A percentile compares a stretch with the other conserved stretches of the same genome.
Conservation (phyloP, 2,113 vertebrate species). For the Ptilonorhynchus violaceus region DNA sequence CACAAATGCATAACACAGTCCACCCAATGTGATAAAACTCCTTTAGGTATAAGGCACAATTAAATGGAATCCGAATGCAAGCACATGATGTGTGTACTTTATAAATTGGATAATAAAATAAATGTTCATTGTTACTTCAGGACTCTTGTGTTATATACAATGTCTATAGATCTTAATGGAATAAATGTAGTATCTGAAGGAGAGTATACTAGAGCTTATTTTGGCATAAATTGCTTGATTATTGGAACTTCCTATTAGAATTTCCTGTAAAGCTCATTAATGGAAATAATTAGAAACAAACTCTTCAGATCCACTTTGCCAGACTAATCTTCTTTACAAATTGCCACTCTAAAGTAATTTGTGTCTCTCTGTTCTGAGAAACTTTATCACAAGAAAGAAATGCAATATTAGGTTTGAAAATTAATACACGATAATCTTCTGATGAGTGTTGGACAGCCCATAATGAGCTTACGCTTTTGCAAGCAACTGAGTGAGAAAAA, state of each 20-base stretch:
- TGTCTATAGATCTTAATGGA: slow-evolving; percentile 24
- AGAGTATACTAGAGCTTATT: slow-evolving; percentile 32
- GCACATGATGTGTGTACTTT: neutral
- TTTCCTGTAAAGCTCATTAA: slow-evolving; percentile 66
- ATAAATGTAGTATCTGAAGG: slow-evolving; percentile 17
- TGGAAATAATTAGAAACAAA: slow-evolving; percentile 77
- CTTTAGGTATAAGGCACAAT: neutral
- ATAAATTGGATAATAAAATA: slow-evolving; percentile 7
- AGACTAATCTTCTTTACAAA: slow-evolving; percentile 74
- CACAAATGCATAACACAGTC: neutral
- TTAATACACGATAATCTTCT: slow-evolving; percentile 71
- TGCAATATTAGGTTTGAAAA: slow-evolving; percentile 54
- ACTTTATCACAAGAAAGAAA: slow-evolving; percentile 63
- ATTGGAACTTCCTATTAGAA: slow-evolving; percentile 55
- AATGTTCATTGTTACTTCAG: slow-evolving; percentile 9
- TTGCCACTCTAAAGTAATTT: slow-evolving; percentile 65
- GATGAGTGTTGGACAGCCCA: slow-evolving; percentile 29
- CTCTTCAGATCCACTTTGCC: slow-evolving; percentile 61
- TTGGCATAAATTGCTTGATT: slow-evolving; percentile 59
- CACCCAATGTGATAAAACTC: slow-evolving; percentile 3
- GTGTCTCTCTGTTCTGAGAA: slow-evolving; percentile 52
- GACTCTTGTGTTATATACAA: neutral
- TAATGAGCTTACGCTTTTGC: slow-evolving; percentile 62
- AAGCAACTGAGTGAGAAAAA: neutral
- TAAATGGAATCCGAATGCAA: neutral